These are phyloP conservation scores for Brachycybe producta DNA, from an alignment of 2,888 invertebrate species.

Conservation along the genomic window DNA sequence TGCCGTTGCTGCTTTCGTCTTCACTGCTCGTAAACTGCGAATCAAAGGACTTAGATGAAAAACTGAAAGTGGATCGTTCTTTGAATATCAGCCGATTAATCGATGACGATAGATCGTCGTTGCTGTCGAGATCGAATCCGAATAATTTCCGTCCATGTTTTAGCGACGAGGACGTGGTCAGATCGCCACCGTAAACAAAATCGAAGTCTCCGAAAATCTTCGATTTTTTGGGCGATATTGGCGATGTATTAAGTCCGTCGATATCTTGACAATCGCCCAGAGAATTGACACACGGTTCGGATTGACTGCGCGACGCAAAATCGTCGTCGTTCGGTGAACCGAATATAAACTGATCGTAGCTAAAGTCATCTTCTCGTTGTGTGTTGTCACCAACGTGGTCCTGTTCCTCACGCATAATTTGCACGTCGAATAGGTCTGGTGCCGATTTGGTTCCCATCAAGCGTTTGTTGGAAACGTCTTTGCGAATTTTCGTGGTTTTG, in stretches of 20 bases:
- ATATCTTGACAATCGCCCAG: not conserved
- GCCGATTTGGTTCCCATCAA: slow-evolving; percentile 3
- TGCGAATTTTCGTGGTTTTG: not conserved
- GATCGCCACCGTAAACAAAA: not conserved
- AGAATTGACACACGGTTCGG: not conserved
- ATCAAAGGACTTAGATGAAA: not conserved
- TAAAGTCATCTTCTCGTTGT: not conserved
- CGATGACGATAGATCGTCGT: not conserved
- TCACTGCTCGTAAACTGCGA: slow-evolving; percentile 1
- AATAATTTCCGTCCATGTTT: not conserved
- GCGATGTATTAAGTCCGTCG: not conserved
- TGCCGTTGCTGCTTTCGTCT: slow-evolving; percentile 19
- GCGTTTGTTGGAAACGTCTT: not conserved
- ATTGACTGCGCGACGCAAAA: too few relatives aligned
- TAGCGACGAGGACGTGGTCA: not conserved
- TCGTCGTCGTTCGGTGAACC: not conserved
- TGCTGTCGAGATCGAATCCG: not conserved
- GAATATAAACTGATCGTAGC: not conserved
- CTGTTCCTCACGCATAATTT: not conserved
- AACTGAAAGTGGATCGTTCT: too few relatives aligned
- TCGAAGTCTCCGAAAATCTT: not conserved
- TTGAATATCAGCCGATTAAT: too few relatives aligned
- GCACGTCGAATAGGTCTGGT: slow-evolving; percentile 2
- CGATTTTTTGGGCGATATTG: not conserved
- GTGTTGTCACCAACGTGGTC: not conserved